Base-by-base conservation (phyloP, 2,797 vertebrate species). In the Poliocrania exsul region DNA sequence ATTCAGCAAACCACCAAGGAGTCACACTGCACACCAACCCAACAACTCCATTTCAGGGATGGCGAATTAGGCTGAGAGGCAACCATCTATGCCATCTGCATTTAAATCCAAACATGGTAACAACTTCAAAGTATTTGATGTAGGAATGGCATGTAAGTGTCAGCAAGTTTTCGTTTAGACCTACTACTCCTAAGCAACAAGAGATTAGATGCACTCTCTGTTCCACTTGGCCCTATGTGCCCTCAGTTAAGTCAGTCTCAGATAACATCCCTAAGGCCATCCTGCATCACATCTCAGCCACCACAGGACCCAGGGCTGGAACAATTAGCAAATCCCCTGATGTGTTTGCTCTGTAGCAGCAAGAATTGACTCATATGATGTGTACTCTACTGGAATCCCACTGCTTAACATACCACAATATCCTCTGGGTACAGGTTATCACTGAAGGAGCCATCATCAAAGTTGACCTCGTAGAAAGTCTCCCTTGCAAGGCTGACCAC, bases 371-470 rank as follows among this genome's bases (percentile, higher is more conserved):
- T 74, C 1, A 42, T 7, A 54, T 15, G 19, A 33, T 10, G 26
- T 60, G 62, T 44, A 70, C 87, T 61, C 56, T 73, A n/a, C 40
- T 3, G 51, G 28, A 62, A 35, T 31, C 54, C 49, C 37, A 46
- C 21, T 87, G 72, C 47, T 60, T 4, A 69, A 92, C 96, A 82
- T 94, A 99, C 99, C 99, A 99, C 98, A 38, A 99, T 99, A 95
- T 99, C 99, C 94, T 99, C 99, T 10, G 99, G 99, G 88, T 99
- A 99, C 53, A 99, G 98, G 96, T 99, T 99, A 96, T 99, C 99
- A 5, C 99, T 99, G 98, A 99, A 99, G 64, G 99, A 99, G 40
- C 99, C 99, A n/a, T 99, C 99, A 53, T 99, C 99, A 3, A 99
- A 99, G 93, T 99, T 98, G 82, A 99, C 99, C 96, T 99, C 99